Conservation (phyloP, 92 coral and sea anemone genomes). For the Diadumene lineata region DNA sequence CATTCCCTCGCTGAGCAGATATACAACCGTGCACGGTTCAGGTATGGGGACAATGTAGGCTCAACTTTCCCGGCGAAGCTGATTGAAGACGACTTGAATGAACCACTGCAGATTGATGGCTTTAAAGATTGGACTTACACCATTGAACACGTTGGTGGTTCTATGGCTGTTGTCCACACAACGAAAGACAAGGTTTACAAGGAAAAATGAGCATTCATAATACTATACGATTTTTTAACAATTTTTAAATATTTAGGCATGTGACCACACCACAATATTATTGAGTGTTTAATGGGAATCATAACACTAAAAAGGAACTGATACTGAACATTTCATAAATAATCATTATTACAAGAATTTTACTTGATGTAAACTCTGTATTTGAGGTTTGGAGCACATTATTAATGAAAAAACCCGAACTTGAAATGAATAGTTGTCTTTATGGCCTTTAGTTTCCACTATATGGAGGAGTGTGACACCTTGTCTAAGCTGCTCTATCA, state of each 20-base stretch:
- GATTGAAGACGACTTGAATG: constrained; percentile 52
- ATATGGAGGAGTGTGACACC: no score
- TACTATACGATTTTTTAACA: background rate
- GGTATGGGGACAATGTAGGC: constrained; percentile 57
- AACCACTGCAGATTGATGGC: constrained; percentile 37
- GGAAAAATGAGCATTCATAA: constrained; percentile 22
- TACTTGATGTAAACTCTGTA: no score
- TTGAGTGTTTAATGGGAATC: background rate
- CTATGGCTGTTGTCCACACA: constrained; percentile 69
- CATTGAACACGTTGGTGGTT: constrained; percentile 52
- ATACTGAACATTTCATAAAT: no score
- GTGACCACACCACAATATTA: background rate
- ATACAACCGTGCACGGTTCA: constrained; percentile 57
- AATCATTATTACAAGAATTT: no score
- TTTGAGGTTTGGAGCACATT: no score
- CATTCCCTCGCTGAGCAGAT: constrained; percentile 45
- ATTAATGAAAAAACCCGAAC: no score
- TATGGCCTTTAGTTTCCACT: no score
- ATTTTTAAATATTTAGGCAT: no score
- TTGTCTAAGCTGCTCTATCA: no score
- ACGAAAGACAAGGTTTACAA: background rate
- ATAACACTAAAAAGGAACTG: background rate
- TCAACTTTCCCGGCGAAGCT: constrained; percentile 55
- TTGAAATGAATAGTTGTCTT: no score
- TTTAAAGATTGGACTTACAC: constrained; percentile 74